Evolutionary conservation across 2,113 vertebrate species (phyloP).

Genomic region (Shinisaurus crocodilurus): DNA sequence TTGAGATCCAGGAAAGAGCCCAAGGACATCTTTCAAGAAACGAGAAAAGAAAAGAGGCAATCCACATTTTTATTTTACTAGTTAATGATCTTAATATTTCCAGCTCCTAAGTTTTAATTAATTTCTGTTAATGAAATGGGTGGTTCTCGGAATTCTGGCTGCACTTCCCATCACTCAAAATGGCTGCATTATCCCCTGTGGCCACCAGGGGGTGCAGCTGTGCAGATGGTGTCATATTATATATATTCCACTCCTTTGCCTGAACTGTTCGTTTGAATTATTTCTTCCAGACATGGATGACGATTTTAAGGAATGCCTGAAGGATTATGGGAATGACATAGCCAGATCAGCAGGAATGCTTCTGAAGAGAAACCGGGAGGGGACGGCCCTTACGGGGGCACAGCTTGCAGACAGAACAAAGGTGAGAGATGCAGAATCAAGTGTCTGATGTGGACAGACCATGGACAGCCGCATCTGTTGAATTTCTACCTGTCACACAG

Average conservation of each 20-base stretch:
- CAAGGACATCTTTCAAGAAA: background rate
- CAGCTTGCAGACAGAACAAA: slow-evolving; percentile 26
- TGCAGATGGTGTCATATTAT: background rate
- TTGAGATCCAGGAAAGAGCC: background rate
- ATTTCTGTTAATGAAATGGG: background rate
- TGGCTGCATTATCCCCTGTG: background rate
- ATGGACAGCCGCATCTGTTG: background rate
- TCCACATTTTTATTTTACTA: background rate
- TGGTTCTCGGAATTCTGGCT: background rate
- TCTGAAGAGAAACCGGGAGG: background rate
- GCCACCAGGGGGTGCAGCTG: background rate
- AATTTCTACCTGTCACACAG: background rate
- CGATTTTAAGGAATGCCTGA: slow-evolving; percentile 40
- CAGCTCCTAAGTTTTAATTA: background rate
- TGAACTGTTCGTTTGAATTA: background rate
- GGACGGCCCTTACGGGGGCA: background rate
- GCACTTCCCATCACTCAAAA: background rate
- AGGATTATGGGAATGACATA: slow-evolving; percentile 13
- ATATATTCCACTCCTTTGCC: too few species aligned
- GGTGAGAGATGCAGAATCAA: slow-evolving; percentile 16
- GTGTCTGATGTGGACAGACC: too few species aligned
- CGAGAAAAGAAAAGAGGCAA: background rate
- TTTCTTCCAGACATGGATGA: slow-evolving; percentile 45
- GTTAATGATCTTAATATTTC: background rate
- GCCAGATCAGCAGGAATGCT: slow-evolving; percentile 4